Evolutionary conservation across 2,113 vertebrate species (phyloP), one percentile per base, ranked within the genome.

Genomic region (Myocastor coypus): DNA sequence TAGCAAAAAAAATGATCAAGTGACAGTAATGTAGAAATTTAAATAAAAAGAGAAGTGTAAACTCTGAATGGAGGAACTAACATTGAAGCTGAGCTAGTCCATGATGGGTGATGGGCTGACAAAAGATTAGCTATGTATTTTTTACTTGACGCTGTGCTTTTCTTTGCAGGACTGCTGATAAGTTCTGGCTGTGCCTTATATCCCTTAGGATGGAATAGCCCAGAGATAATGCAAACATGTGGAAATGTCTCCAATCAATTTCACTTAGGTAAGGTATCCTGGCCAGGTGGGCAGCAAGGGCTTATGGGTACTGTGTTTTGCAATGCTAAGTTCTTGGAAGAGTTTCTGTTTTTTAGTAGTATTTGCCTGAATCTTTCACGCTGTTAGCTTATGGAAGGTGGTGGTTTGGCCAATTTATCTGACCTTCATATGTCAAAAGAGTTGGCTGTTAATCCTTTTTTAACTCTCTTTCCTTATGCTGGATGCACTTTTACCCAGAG

Each of bases 171-270:
- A 30, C 83, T 98, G 93, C 96, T 98, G 97, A 98, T 98, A 95
- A 97, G 97, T 75, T 98, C 98, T 82, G 98, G 98, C 92, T 98
- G 98, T 96, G 98, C 97, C 42, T 96, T 98, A 80, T 98, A 98
- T 50, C 98, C 98, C 37, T 97, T 98, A 96, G 98, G 98, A 92
- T 98, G 98, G 98, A 98, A 98, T 92, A 98, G 97, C 61, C 97
- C 97, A 0, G 98, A 98, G 81, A 96, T 98, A 97, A 98, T 98
- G 97, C 98, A 98, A 95, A 97, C 98, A 10, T 98, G 98, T 50
- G 97, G 98, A 46, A 98, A 98, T 92, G 69, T 94, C 89, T 98
- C 97, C 97, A 97, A 97, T 97, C 98, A 98, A 96, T 98, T 98
- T 96, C 98, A 95, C 57, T 97, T 98, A 97, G 97, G 98, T 98